Evolutionary conservation across 2,888 invertebrate genomes (phyloP).

Genomic region (Cantharis lateralis): DNA sequence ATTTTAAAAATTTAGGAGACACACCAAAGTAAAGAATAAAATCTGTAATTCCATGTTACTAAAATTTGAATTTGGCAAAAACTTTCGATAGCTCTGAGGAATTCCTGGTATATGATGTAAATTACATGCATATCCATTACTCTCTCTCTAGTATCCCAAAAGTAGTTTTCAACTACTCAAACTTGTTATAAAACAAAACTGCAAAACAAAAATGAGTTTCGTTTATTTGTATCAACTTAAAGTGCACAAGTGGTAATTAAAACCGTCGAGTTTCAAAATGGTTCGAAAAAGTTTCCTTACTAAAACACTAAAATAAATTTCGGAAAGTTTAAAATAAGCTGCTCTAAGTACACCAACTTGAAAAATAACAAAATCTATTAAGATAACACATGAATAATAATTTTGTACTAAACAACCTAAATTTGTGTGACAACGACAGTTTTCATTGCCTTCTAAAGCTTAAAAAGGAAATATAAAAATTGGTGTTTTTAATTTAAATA

Average conservation of each 20-base stretch:
- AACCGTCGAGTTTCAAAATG: neutral
- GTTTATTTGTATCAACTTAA: neutral
- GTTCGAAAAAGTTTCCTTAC: neutral
- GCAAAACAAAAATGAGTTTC: neutral
- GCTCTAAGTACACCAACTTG: neutral
- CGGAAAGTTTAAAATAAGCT: neutral
- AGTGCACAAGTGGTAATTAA: neutral
- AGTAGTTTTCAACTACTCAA: neutral
- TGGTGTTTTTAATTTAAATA: neutral
- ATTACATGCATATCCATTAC: neutral
- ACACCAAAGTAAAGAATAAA: too few relatives aligned
- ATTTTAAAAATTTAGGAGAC: too few relatives aligned
- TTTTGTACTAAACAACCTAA: neutral
- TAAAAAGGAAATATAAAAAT: neutral
- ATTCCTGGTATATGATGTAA: too few relatives aligned
- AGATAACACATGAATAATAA: neutral
- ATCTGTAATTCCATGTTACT: too few relatives aligned
- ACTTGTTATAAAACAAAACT: neutral
- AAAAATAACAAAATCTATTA: neutral
- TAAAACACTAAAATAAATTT: neutral
- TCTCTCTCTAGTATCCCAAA: neutral
- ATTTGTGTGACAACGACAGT: neutral
- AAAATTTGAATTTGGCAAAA: too few relatives aligned
- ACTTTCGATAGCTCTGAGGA: too few relatives aligned
- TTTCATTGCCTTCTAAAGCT: neutral